Base-by-base conservation (phyloP, 2,113 vertebrate species). In the Ictalurus furcatus region DNA sequence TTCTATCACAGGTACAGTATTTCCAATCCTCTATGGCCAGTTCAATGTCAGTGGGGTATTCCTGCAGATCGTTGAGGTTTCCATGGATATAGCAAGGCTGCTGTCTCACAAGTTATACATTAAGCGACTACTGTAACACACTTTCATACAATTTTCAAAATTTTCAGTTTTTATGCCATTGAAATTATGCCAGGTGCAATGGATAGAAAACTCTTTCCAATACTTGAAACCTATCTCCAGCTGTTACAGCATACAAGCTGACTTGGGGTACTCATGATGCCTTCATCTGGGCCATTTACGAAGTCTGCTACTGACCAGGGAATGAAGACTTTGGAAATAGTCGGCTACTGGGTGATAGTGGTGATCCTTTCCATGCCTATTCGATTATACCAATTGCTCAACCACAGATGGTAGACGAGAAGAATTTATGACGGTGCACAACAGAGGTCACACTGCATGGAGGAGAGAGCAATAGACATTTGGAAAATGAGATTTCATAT, bases 401-500 rank as follows among this genome's bases (percentile, higher is more conserved):
- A 19, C 13, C 79, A 81, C 79, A 34, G 28, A 80, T 52, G 56
- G 78, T 30, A 56, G 78, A 80, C 25, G 52, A 58, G 52, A 52
- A 56, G n/a, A 81, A 81, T 81, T 81, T 81, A 56, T 81, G 79
- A 81, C 79, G 34, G n/a, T 79, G 76, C 76, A 54, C 76, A 54
- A 40, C 44, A 52, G 76, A 81, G 79, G 79, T 81, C 79, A 81
- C 28, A 56, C n/a, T 81, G 52, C 79, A 81, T 4, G 8, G 52
- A 56, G 79, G 52, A 58, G 52, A 81, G 52, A 81, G 79, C 52
- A 81, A 58, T 34, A 81, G n/a, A 52, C 52, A 81, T 81, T 81
- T 81, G 79, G 79, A 81, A 81, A 81, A 81, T 81, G 79, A 81
- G 79, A 81, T 34, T 81, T 81, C 52, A 81, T 54, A 81, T 81